Base-by-base conservation (phyloP, 2,113 vertebrate species). In the Anguilla japonica region DNA sequence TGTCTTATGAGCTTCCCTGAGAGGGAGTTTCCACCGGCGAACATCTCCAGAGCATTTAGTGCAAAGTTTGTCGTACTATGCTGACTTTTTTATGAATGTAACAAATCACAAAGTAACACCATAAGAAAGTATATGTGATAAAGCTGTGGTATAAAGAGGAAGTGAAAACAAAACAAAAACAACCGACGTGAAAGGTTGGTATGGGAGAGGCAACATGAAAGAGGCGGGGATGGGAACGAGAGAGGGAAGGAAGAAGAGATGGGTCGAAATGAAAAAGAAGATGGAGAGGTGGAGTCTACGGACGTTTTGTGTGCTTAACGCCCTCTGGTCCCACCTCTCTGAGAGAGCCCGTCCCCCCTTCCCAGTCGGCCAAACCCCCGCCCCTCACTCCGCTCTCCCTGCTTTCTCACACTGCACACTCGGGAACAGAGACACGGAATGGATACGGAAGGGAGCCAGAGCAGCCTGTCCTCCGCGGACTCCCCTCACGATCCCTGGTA, bases 401-500 rank as follows among this genome's bases (percentile, higher is more conserved):
- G 81, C 88, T 82, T 83, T 85, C 83, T 79, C 60, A 86, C 91
- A 88, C 92, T 88, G 92, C 89, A 91, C 92, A 92, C 91, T 92
- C 91, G 78, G 90, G 91, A 88, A 88, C 83, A 81, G 75, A 92
- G 89, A 94, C 93, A 92, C 95, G 95, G 94, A 96, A 98, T 98
- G 97, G 98, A 99, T 95, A 97, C 97, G 93, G 98, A 98, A 95
- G 97, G 96, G 94, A 97, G 97, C 96, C 98, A 97, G 96, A 97
- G 95, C 94, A 97, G 96, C 95, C 95, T 97, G 96, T 97, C 97
- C 96, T 94, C 96, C 93, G 93, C 97, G 95, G 98, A 98, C 96
- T 98, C 98, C 90, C 97, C 97, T 84, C 98, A 98, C 96, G 98
- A 98, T 92, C 98, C 98, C 93, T 98, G 98, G 98, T 99, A 97